Base-by-base conservation (phyloP, 2,888 invertebrate genomes). In the Sycophila texana region DNA sequence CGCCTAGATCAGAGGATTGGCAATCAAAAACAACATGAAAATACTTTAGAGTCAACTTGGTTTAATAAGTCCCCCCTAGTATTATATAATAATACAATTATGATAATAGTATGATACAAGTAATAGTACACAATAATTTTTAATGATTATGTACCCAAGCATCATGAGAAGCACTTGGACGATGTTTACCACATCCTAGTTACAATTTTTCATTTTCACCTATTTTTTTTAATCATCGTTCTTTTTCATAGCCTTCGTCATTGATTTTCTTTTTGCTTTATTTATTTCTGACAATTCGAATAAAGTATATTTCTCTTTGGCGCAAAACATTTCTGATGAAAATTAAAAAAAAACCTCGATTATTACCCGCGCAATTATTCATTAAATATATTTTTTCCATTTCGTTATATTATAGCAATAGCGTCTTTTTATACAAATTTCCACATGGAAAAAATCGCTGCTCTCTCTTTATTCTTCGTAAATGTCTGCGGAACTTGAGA, bases 71-170 rank as follows among this genome's bases (percentile, higher is more conserved):
- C 79, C 81, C 82, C 82, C 81, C 79, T 79, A 82, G 79, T 82
- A 79, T 79, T 81, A 81, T 78, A 75, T 77, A 81, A 82, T 82
- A 82, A 82, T 82, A 82, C 81, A 82, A 81, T 81, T 80, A 82
- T 79, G 74, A 82, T 82, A 81, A 78, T 79, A 82, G 63, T 82
- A 82, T 82, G 81, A 82, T 82, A 82, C 82, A 82, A 82, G 78
- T 77, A 82, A 79, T 79, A 79, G 80, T 81, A 81, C 82, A 82
- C 79, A 79, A 83, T 83, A 82, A 79, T 80, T 82, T 77, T 81
- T 80, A 79, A 81, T 83, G 83, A 83, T 82, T 82, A 82, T 82
- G 83, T 83, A 82, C 81, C 80, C 83, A 81, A 83, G 80, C 82
- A 80, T 83, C 79, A 77, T 80, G 74, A 82, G 80, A 82, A 82